Base-by-base conservation (phyloP, 2,797 vertebrate genomes). In the Lemur catta region DNA sequence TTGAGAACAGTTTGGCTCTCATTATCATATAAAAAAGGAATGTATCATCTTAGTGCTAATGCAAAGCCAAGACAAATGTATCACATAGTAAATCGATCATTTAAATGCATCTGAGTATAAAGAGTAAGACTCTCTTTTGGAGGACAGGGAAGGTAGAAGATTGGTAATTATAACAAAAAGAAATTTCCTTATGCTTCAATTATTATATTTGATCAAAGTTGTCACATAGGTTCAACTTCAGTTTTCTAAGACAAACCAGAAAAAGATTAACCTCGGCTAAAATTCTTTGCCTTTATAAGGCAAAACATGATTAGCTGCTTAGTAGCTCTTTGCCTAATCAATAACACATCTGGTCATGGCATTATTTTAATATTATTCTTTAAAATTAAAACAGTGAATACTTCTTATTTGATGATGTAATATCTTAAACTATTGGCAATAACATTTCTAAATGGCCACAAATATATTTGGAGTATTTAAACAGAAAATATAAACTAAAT, bases 301-400 rank as follows among this genome's bases (percentile, higher is more conserved):
- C 20, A 89, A 85, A 96, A 59, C 30, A 88, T 41, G 22, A 41
- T 81, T 76, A 63, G 33, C 18, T 81, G 7, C 30, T 59, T 43
- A 72, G 28, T 92, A 71, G 30, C 26, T 93, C 11, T 86, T 94
- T 50, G 18, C 30, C 69, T 92, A 86, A 46, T 78, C 20, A 59
- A 33, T 79, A 69, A 85, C n/a, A 75, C 74, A 74, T 59, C 72
- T 35, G 74, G 24, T 11, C 43, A 65, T 67, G 38, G 22, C 28
- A 43, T 78, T 93, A 61, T 61, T 96, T 91, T 38, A 96, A 61
- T 85, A 80, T 84, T 3, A 91, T 22, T 65, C 41, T 72, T 95
- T 41, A 96, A 89, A 95, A 89, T 48, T 46, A 80, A 93, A 91
- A 20, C 35, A n/a, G 24, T 87, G n/a, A 46, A 14, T 65, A 76